These are phyloP conservation scores for Hetaerina americana DNA, from an alignment of 1,140 invertebrate species.

Conservation along the genomic window DNA sequence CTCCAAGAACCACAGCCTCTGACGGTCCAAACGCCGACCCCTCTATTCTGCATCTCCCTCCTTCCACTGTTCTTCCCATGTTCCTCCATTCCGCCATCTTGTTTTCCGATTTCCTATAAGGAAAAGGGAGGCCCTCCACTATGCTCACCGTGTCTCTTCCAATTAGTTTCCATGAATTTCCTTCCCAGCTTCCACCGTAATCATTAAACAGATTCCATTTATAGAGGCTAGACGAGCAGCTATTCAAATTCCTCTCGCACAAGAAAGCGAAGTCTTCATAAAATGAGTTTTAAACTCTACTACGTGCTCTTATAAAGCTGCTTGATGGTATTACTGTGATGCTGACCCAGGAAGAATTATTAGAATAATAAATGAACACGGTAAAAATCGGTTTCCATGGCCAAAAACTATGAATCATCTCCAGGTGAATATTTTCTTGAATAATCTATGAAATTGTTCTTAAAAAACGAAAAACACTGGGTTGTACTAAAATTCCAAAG, in stretches of 20 bases:
- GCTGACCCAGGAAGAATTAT: too few species aligned
- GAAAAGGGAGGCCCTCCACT: background rate
- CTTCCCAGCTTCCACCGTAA: background rate
- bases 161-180: background rate
- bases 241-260: background rate
- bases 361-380: too few species aligned
- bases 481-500: too few species aligned
- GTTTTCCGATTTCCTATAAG: background rate
- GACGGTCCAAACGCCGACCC: background rate
- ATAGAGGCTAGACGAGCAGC: background rate
- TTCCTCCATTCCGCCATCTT: background rate
- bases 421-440: too few species aligned
- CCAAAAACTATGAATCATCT: too few species aligned
- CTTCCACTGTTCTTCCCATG: background rate
- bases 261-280: background rate
- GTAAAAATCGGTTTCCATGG: too few species aligned
- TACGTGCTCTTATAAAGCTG: too few species aligned
- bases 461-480: too few species aligned
- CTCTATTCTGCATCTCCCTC: background rate
- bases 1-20: background rate
- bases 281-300: background rate
- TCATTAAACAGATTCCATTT: background rate
- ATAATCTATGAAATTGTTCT: too few species aligned
- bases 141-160: background rate
- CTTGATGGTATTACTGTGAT: too few species aligned